Evolutionary conservation across 2,888 invertebrate species (phyloP).

Genomic region (Eilema griseolum): DNA sequence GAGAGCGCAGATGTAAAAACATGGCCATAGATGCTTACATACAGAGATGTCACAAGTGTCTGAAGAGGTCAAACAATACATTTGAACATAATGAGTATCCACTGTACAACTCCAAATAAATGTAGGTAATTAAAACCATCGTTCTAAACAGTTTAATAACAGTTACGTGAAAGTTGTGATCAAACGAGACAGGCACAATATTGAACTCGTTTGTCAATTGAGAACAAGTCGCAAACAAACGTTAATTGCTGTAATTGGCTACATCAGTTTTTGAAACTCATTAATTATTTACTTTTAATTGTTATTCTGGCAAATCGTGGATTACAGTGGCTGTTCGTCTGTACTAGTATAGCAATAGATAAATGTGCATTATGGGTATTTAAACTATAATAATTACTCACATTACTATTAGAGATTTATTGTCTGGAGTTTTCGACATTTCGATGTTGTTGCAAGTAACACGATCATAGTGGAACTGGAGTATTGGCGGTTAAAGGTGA

Average conservation of each 20-base stretch:
- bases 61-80: too few relatives aligned
- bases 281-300: constrained; percentile 39
- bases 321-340: not conserved
- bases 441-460: too few relatives aligned
- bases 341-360: not conserved
- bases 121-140: not conserved
- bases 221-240: constrained; percentile 39
- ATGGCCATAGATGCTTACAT: too few relatives aligned
- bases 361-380: too few relatives aligned
- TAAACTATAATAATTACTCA: not conserved
- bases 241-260: constrained; percentile 44
- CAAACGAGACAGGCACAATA: constrained; percentile 23
- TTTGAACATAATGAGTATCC: not conserved
- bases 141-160: constrained; percentile 8
- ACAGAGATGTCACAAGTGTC: too few relatives aligned
- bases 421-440: too few relatives aligned
- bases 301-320: constrained; percentile 30
- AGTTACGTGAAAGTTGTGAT: constrained; percentile 19
- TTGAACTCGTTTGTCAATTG: constrained; percentile 38
- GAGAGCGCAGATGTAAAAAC: too few relatives aligned
- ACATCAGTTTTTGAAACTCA: constrained; percentile 28
- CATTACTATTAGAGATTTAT: too few relatives aligned
- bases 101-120: not conserved
- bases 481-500: too few relatives aligned
- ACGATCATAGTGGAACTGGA: too few relatives aligned